Evolutionary conservation across 2,113 vertebrate genomes (phyloP), one percentile per base, ranked within the genome.

Genomic region (Sebastes fasciatus): DNA sequence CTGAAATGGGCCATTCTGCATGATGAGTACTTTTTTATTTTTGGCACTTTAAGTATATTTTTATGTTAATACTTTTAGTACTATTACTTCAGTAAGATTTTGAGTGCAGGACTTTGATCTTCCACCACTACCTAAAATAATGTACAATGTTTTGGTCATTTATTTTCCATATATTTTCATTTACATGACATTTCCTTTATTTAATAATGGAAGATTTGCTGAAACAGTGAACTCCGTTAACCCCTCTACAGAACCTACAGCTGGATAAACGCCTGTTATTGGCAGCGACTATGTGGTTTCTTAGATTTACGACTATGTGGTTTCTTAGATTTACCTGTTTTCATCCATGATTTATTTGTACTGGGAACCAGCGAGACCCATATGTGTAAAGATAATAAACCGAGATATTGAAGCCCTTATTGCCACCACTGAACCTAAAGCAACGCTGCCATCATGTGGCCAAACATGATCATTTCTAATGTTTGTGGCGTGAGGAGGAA

Each of bases 361-460:
- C 21, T 80, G 42, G 51, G 48, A 77, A 61, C 48, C 43, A 9
- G 2, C 17, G 16, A 54, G 19, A 74, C 49, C n/a, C 61, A 17
- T 46, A 62, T 0, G 2, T 21, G 45, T 52, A 52, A 21, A 4
- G 17, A 64, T 13, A 69, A 73, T 73, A 80, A 86, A 81, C 63
- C 1, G 0, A 34, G 34, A 34, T 52, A 67, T 19, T 17, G 10
- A 68, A 8, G 6, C 7, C 48, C 21, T 64, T 17, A 3, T 4
- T 9, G 9, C 34, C 43, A 6, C 3, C 19, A 8, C 16, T 17
- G 6, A 76, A 79, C 12, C 1, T 79, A 9, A 79, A 71, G 8
- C 90, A 83, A 86, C 89, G 89, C 86, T 86, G 65, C 88, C 90
- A 92, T 63, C 95, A 93, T 48, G 86, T 91, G 95, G 87, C 9